phyloP scores from a whole-genome alignment of 2,888 invertebrate species.

The Abrostola tripartita region DNA sequence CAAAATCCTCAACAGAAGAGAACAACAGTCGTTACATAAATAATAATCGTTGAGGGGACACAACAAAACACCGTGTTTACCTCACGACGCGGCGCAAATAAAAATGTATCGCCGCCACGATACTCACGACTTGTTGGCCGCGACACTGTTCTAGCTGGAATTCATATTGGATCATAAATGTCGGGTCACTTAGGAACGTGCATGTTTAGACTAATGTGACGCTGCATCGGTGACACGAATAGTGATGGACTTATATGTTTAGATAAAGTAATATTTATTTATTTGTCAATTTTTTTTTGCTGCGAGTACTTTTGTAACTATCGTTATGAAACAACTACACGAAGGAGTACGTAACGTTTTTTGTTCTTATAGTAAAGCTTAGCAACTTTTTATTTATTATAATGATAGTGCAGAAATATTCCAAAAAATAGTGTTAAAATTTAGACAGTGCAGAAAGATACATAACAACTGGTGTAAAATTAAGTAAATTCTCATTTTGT shows the following conservation, averaged over 20 bases:
- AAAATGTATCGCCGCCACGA: slow-evolving; percentile 67
- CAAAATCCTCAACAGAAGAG: slow-evolving; percentile 55
- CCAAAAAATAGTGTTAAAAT: too few species aligned
- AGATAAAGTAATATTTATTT: too few species aligned
- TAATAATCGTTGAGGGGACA: slow-evolving; percentile 76
- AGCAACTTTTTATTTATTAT: too few species aligned
- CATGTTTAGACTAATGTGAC: slow-evolving; percentile 7
- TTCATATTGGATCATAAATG: slow-evolving; percentile 32
- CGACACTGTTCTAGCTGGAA: slow-evolving; percentile 27
- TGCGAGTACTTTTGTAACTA: too few species aligned
- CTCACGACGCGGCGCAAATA: slow-evolving; percentile 66
- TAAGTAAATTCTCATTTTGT: too few species aligned
- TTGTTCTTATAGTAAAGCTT: too few species aligned
- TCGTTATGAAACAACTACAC: too few species aligned
- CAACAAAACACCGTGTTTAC: slow-evolving; percentile 81
- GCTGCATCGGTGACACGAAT: neutral
- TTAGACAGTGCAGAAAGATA: too few species aligned
- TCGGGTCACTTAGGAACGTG: neutral
- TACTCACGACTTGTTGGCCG: slow-evolving; percentile 59
- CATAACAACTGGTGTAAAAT: too few species aligned
- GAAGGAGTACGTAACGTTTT: too few species aligned
- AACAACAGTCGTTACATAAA: slow-evolving; percentile 87
- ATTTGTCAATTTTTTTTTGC: too few species aligned
- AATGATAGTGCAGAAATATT: too few species aligned
- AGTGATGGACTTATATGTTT: neutral